A percentile compares a stretch with the other conserved stretches of the same genome.
These are phyloP conservation scores for Bombyx huttoni DNA, from an alignment of 2,888 invertebrate species.

Conservation along the genomic window DNA sequence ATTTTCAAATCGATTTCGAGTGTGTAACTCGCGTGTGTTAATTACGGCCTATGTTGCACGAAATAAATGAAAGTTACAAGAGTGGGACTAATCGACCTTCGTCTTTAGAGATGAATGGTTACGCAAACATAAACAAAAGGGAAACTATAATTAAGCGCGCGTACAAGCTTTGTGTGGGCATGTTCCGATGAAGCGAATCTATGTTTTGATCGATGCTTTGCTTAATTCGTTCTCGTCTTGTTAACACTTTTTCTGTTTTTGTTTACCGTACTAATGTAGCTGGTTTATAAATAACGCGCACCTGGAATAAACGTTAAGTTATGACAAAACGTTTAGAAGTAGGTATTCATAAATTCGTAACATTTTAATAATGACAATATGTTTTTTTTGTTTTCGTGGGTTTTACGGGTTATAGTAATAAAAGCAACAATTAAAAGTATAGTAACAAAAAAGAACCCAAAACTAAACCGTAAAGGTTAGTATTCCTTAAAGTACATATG, in stretches of 20 bases:
- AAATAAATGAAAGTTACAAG: constrained; percentile 5
- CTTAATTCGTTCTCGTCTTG: not conserved
- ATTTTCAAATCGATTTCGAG: not conserved
- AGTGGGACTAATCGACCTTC: constrained; percentile 4
- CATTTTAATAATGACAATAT: not conserved
- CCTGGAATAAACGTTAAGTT: not conserved
- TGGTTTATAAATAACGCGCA: not conserved
- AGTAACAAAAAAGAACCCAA: no score
- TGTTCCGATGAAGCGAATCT: not conserved
- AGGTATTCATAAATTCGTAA: not conserved
- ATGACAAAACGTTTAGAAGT: not conserved
- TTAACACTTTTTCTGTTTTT: not conserved
- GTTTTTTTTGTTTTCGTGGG: no score
- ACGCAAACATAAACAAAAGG: constrained; percentile 20
- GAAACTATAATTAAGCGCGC: constrained; percentile 10
- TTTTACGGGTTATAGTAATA: no score
- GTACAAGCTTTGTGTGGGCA: not conserved
- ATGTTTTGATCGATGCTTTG: not conserved
- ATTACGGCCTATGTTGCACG: constrained; percentile 1
- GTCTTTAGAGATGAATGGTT: constrained; percentile 3
- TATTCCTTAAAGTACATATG: no score
- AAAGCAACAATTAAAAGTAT: no score
- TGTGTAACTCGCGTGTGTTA: not conserved
- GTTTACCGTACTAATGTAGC: not conserved
- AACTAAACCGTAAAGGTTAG: no score